A percentile compares a stretch with the other conserved stretches of the same genome.
Evolutionary conservation across 2,797 vertebrate genomes (phyloP).

Genomic region (Darevskia nairensis): DNA sequence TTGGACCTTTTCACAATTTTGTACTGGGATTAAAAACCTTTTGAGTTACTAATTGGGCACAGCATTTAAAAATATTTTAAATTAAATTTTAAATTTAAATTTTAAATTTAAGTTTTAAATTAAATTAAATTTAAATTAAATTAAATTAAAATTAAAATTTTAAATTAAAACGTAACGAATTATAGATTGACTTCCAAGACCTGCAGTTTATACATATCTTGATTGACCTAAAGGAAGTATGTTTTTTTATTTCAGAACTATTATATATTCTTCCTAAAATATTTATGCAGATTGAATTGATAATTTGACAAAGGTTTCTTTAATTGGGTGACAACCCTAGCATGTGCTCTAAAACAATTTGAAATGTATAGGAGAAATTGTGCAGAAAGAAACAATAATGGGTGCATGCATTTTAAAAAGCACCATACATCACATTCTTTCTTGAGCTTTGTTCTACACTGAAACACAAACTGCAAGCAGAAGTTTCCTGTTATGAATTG

Average conservation of each 20-base stretch:
- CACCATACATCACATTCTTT: not conserved
- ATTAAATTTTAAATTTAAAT: no score
- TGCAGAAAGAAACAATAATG: not conserved
- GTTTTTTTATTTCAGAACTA: not conserved
- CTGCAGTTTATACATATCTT: not conserved
- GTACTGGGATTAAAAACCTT: no score
- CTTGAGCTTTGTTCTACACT: slow-evolving; percentile 1
- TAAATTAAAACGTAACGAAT: not conserved
- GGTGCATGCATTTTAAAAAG: not conserved
- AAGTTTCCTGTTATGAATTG: not conserved
- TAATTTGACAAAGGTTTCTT: not conserved
- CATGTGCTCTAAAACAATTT: not conserved
- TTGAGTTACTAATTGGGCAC: no score
- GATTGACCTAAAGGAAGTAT: not conserved
- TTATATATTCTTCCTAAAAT: not conserved
- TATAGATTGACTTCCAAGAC: not conserved
- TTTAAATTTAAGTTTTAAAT: no score
- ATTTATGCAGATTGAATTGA: not conserved
- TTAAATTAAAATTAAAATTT: no score
- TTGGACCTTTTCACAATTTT: no score
- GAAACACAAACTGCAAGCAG: not conserved
- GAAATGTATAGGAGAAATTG: not conserved
- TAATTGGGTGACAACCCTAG: not conserved
- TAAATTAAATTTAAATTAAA: no score
- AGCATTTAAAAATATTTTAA: not conserved